phyloP scores from a whole-genome alignment of 2,113 vertebrate genomes.

The Prochilodus magdalenae region DNA sequence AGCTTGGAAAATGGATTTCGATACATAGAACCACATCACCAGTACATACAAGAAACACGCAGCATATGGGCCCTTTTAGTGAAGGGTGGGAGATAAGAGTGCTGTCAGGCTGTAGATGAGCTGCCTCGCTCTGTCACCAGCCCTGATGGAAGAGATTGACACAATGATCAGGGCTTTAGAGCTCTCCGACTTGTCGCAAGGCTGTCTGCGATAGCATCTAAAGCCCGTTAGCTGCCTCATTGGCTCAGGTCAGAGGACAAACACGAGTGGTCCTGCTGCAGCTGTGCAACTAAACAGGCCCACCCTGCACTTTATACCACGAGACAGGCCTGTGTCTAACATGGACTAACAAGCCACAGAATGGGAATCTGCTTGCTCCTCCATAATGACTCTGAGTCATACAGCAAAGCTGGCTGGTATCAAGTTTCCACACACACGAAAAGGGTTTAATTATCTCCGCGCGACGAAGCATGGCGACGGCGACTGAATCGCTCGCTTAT shows the following conservation, averaged over 20 bases:
- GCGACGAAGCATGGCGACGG: slow-evolving; percentile 13
- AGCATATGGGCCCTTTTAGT: not conserved
- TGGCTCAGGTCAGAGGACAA: slow-evolving; percentile 69
- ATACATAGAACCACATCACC: not conserved
- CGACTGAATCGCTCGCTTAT: not conserved
- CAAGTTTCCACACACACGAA: slow-evolving; percentile 4
- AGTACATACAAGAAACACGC: not conserved
- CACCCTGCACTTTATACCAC: not conserved
- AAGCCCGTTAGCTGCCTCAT: slow-evolving; percentile 74
- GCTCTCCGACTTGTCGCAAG: slow-evolving; percentile 55
- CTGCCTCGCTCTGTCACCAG: slow-evolving; percentile 1
- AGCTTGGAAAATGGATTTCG: not conserved
- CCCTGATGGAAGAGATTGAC: slow-evolving; percentile 58
- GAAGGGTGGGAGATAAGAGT: slow-evolving; percentile 1
- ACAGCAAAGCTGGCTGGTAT: not conserved
- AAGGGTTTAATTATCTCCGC: slow-evolving; percentile 39
- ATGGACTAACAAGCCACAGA: not conserved
- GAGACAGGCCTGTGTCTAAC: not conserved
- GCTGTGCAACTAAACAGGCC: slow-evolving; percentile 36
- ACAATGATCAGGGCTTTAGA: slow-evolving; percentile 55
- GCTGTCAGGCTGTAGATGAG: not conserved
- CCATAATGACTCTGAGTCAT: slow-evolving; percentile 16
- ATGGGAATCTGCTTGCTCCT: not conserved
- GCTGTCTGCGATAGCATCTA: slow-evolving; percentile 70
- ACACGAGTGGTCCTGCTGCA: slow-evolving; percentile 40